These are phyloP conservation scores for Pammene fasciana DNA, from an alignment of 2,888 invertebrate species.

Conservation along the genomic window DNA sequence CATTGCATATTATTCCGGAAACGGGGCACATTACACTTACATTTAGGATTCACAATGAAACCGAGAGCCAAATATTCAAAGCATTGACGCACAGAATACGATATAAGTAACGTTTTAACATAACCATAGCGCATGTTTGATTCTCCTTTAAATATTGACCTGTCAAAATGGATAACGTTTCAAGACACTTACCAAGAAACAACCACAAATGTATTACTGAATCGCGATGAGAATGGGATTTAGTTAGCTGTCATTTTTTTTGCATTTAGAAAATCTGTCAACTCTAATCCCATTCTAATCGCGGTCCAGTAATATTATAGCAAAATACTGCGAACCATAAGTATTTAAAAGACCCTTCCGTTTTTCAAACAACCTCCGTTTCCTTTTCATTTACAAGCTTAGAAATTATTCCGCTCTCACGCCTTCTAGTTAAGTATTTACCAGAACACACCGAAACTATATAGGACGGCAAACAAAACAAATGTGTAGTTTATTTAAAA, in stretches of 20 bases:
- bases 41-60: constrained; percentile 44
- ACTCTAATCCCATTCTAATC: too few species aligned
- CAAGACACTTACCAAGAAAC: not conserved
- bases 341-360: not conserved
- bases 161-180: not conserved
- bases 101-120: constrained; percentile 38
- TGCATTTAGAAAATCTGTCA: too few species aligned
- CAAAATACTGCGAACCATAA: not conserved
- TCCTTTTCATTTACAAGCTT: not conserved
- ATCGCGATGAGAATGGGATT: too few species aligned
- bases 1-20: too few species aligned
- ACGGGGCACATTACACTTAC: not conserved
- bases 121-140: constrained; percentile 22
- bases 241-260: too few species aligned
- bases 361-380: not conserved
- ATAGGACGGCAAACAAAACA: constrained; percentile 6
- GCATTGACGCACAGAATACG: constrained; percentile 53
- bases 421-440: not conserved
- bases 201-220: too few species aligned
- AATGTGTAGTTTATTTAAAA: constrained; percentile 21
- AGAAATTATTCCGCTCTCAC: not conserved
- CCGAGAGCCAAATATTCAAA: constrained; percentile 46
- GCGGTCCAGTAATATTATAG: not conserved
- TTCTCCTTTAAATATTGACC: not conserved
- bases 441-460: not conserved